These are phyloP conservation scores for Neodiprion fabricii DNA, from an alignment of 1,140 invertebrate genomes.

Conservation along the genomic window DNA sequence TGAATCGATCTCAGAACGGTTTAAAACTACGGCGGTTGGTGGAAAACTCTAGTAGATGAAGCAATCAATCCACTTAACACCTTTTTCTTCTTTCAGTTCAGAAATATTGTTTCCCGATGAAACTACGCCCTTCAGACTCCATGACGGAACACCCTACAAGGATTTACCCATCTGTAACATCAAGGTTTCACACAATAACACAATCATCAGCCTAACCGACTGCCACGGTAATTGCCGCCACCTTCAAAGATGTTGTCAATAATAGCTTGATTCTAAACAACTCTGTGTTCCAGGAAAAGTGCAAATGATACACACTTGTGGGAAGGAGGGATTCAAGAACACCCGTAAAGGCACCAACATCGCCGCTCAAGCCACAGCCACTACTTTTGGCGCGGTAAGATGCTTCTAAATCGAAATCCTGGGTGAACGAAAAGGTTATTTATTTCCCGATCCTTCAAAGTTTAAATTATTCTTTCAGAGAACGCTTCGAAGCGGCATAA, in stretches of 20 bases:
- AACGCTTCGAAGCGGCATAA: conserved; percentile 74
- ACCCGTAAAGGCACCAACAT: conserved; percentile 94
- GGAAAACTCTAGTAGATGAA: not conserved
- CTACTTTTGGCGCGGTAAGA: conserved; percentile 75
- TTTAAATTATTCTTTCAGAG: conserved; percentile 67
- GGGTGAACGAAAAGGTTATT: no score
- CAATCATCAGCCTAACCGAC: conserved; percentile 79
- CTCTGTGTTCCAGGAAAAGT: conserved; percentile 60
- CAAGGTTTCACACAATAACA: conserved; percentile 85
- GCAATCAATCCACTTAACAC: conserved; percentile 24
- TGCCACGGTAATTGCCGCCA: conserved; percentile 62
- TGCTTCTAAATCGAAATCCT: not conserved
- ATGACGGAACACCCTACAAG: conserved; percentile 79
- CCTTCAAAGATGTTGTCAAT: conserved; percentile 22
- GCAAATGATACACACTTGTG: conserved; percentile 74
- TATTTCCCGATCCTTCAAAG: not conserved
- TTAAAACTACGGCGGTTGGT: no score
- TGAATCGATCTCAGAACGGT: no score
- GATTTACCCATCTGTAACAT: conserved; percentile 85
- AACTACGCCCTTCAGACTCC: conserved; percentile 74
- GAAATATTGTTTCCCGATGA: conserved; percentile 75
- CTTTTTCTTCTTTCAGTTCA: conserved; percentile 64
- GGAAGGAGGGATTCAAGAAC: conserved; percentile 94
- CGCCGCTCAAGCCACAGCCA: conserved; percentile 91
- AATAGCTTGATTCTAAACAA: not conserved